Base-by-base conservation (phyloP, 2,888 invertebrate species). In the Tortricodes alternella region DNA sequence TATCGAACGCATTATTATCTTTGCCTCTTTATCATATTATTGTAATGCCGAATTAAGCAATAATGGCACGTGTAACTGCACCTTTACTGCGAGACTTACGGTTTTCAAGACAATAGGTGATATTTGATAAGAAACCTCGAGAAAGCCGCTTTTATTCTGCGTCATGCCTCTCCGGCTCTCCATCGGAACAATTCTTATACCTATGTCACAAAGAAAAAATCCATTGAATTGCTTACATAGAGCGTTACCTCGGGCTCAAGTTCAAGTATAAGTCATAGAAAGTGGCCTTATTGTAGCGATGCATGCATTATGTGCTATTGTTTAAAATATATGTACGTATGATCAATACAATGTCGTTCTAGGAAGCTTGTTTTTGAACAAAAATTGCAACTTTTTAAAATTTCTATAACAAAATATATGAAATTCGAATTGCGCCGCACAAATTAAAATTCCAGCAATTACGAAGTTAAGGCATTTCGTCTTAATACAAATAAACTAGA, bases 61-160 rank as follows among this genome's bases (percentile, higher is more conserved):
- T 34, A 39, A 53, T 24, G 38, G 23, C 23, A 18, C 32, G 13
- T 32, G 38, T 32, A 48, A 27, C 24, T 3, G 9, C 15, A 24
- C 11, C 34, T 27, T 24, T 15, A n/a, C 21, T 8, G 21, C 24
- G 35, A 5, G 29, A 38, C 11, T 39, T 19, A 48, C 34, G 11
- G 19, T 24, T 18, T 8, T 7, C 21, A 34, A 55, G 35, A 67
- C 65, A 65, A 65, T 63, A 53, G 53, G 44, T 62, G 63, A 62
- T 65, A 61, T 43, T 55, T 27, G 55, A 55, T 55, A 55, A 43
- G 61, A 58, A 63, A 58, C 44, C 56, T 49, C 51, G 60, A 59
- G 65, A 67, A 68, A 67, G 67, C 62, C 29, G 58, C 60, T 60
- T 60, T 58, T 59, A 50, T 58, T 39, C 3, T 44, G 43, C 58